Conservation (phyloP, 2,888 invertebrate genomes). For the Ypsolopha sequella region DNA sequence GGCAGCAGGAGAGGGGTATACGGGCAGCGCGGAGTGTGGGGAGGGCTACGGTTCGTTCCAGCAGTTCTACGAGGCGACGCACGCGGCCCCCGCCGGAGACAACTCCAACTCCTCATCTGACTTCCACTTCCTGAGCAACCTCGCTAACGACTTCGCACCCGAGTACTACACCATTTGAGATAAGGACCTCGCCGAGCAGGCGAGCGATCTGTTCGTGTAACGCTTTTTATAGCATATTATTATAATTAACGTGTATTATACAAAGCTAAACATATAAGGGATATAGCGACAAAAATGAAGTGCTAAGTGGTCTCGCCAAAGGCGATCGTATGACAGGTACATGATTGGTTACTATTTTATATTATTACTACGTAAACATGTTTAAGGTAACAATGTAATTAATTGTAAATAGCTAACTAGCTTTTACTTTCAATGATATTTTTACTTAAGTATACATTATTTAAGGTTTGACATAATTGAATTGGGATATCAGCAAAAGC, state of each 20-base stretch:
- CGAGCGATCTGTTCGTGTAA: slow-evolving; percentile 66
- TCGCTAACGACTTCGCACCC: slow-evolving; percentile 93
- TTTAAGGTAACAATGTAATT: slow-evolving; percentile 34
- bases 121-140: slow-evolving; percentile 92
- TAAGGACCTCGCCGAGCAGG: slow-evolving; percentile 68
- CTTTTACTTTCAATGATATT: slow-evolving; percentile 21
- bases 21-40: slow-evolving; percentile 65
- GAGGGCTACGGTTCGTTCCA: slow-evolving; percentile 79
- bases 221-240: slow-evolving; percentile 8
- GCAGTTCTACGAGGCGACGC: slow-evolving; percentile 75
- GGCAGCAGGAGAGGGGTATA: slow-evolving; percentile 23
- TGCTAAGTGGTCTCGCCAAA: slow-evolving; percentile 29
- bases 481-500: too few relatives aligned
- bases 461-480: neutral
- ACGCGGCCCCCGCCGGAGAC: slow-evolving; percentile 70
- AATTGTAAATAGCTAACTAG: slow-evolving; percentile 49
- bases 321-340: slow-evolving; percentile 20
- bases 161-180: slow-evolving; percentile 84
- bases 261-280: slow-evolving; percentile 7
- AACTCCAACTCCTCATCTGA: slow-evolving; percentile 94
- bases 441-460: slow-evolving; percentile 7
- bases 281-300: slow-evolving; percentile 12
- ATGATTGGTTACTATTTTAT: slow-evolving; percentile 1
- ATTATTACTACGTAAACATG: neutral
- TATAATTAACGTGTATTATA: slow-evolving; percentile 8